Evolutionary conservation across 1,140 invertebrate genomes (phyloP), one percentile per base, ranked within the genome.

Genomic region (Linepithema humile): DNA sequence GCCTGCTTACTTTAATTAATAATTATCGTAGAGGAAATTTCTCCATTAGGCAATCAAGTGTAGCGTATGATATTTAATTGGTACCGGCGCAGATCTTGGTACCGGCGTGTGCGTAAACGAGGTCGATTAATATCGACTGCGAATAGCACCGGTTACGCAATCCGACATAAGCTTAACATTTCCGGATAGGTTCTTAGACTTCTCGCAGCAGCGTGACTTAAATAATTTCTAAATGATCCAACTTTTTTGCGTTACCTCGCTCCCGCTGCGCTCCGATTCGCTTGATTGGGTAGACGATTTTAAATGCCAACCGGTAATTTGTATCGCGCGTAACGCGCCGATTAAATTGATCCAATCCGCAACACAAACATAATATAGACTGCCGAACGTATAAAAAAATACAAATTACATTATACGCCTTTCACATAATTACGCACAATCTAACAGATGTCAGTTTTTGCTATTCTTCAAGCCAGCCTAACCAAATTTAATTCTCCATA

Each of bases 1-100:
- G 48, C n/a, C 32, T 17, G 26, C 6, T 15, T 70, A 70, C 6
- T 23, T 15, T 35, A 65, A 77, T n/a, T n/a, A n/a, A n/a, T 53
- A 23, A 70, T 80, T 70, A 80, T 69, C 45, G 62, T 69, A 29
- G 23, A 35, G 26, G 48, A n/a, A 70, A 80, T 80, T 80, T 80
- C 50, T 80, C 64, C 70, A 40, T 80, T 70, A 70, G 50, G 12
- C 75, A 43, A 55, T 69, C 64, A 55, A 29, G 6, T 53, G 20
- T 23, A 55, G 55, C 62, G 26, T 70, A 57, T 80, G 40, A 77
- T 55, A 80, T 80, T 80, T 80, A 80, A 80, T 80, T 80, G 75
- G 29, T 70, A 23, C 6, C 4, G 38, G 35, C 17, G 48, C n/a
- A n/a, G n/a, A n/a, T n/a, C n/a, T n/a, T n/a, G n/a, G n/a, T n/a